Percentiles rank a stretch among this genome's conserved stretches.
phyloP scores from a whole-genome alignment of 2,113 vertebrate species.

The Thinocorus orbignyianus region DNA sequence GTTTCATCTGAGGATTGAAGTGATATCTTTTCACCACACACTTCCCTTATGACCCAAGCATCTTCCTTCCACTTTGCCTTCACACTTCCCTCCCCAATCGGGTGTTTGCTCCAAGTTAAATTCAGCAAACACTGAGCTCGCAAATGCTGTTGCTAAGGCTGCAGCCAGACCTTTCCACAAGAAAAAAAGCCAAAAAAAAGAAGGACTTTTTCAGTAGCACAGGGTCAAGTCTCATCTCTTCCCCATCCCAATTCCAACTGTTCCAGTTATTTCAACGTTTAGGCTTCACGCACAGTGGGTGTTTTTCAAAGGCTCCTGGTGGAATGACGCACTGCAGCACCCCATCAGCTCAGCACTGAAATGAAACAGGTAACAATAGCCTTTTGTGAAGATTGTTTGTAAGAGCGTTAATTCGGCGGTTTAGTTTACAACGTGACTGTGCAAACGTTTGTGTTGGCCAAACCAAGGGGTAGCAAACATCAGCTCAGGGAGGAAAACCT shows the following conservation, averaged over 20 bases:
- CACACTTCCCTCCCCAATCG: background rate
- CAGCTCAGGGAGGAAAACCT: background rate
- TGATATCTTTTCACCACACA: background rate
- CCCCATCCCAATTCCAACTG: background rate
- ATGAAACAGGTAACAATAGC: background rate
- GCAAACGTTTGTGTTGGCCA: background rate
- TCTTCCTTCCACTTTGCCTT: background rate
- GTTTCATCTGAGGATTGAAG: background rate
- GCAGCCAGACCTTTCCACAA: background rate
- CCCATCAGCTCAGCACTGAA: background rate
- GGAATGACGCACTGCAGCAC: background rate
- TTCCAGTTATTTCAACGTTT: background rate
- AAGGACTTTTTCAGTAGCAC: background rate
- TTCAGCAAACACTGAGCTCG: background rate
- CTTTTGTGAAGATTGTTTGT: background rate
- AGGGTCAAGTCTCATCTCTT: background rate
- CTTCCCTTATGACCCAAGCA: constrained; percentile 18
- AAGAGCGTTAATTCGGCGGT: background rate
- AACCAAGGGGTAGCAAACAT: background rate
- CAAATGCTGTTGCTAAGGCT: background rate
- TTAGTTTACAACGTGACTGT: background rate
- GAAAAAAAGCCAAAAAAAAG: background rate
- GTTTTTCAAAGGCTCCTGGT: background rate
- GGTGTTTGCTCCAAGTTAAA: background rate
- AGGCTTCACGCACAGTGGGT: background rate